Evolutionary conservation across 2,888 invertebrate genomes (phyloP), one percentile per base, ranked within the genome.

Genomic region (Nowickia ferox): DNA sequence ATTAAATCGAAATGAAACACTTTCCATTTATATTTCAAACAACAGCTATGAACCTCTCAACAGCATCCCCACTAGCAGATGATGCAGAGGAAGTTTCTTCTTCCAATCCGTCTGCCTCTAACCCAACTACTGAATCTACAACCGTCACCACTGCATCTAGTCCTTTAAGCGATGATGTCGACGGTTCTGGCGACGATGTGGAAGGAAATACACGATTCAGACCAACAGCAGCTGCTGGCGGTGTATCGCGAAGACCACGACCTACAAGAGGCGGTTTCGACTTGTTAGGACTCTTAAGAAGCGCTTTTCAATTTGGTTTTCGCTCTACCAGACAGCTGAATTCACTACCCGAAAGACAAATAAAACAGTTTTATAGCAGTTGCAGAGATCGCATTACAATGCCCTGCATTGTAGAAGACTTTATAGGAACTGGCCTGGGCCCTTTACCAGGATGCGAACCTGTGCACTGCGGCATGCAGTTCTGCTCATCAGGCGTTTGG

Each of bases 351-450:
- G 78, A 76, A 30, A 66, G 75, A 10, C 76, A 83, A 59, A 59
- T 57, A 55, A 86, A 91, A 2, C 92, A 93, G 66, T 91, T 91
- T 84, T 91, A 88, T 46, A 90, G 91, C 75, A 90, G 88, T 0
- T 97, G 97, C 90, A 93, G 93, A 15, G 97, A 97, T 90, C 94
- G 96, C 68, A 95, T 97, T 66, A 95, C 97, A 1, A 95, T 97
- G 93, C 96, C 97, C 0, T 97, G 97, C 89, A 97, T 97, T 90
- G 95, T 96, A 77, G 97, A 97, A 89, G 97, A 97, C 90, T 96
- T 97, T 90, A 94, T 97, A 83, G 95, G 95, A 93, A 96, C 91
- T 3, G 92, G 92, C 0, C 85, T 90, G 61, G 90, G 91, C 0
- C 87, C 88, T 3, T 19, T 88, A 40, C 92, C 92, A 0, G 91